phyloP scores from a whole-genome alignment of 2,888 invertebrate species.

The Drosophila paramelanica region DNA sequence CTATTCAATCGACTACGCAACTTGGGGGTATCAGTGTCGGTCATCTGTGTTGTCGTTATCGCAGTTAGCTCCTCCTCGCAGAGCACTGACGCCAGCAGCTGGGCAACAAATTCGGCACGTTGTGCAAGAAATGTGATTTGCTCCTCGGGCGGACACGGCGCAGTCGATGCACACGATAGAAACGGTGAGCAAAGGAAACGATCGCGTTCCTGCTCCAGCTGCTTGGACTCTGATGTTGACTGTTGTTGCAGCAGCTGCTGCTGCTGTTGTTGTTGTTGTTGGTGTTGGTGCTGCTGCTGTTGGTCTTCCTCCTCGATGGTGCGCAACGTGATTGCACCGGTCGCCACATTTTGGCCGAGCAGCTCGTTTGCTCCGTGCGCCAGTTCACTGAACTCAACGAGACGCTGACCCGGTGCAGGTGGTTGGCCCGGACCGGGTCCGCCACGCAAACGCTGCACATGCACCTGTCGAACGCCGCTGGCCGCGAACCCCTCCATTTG shows the following conservation, averaged over 20 bases:
- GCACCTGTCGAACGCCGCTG: slow-evolving; percentile 23
- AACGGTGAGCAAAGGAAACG: slow-evolving; percentile 60
- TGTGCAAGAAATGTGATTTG: slow-evolving; percentile 42
- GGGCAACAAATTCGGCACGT: slow-evolving; percentile 67
- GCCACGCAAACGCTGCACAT: slow-evolving; percentile 32
- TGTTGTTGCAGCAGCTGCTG: slow-evolving; percentile 6
- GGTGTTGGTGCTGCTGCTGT: slow-evolving; percentile 6
- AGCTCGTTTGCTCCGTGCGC: slow-evolving; percentile 30
- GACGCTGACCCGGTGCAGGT: slow-evolving; percentile 12
- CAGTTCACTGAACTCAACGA: slow-evolving; percentile 35
- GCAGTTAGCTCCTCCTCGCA: slow-evolving; percentile 52
- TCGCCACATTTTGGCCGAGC: neutral
- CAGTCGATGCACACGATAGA: slow-evolving; percentile 5
- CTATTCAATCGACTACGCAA: slow-evolving; percentile 28
- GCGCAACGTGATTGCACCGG: slow-evolving; percentile 23
- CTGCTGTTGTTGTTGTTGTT: slow-evolving; percentile 6
- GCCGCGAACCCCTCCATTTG: slow-evolving; percentile 25
- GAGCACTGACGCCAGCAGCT: slow-evolving; percentile 59
- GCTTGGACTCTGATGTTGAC: slow-evolving; percentile 15
- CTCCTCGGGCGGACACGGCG: slow-evolving; percentile 16
- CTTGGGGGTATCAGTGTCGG: slow-evolving; percentile 2
- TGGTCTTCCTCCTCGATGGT: slow-evolving; percentile 45
- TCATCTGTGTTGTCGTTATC: neutral
- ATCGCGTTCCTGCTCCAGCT: slow-evolving; percentile 35
- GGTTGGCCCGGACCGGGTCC: slow-evolving; percentile 18